Evolutionary conservation across 92 coral and sea anemone genomes (phyloP).

Genomic region (Diadumene lineata): DNA sequence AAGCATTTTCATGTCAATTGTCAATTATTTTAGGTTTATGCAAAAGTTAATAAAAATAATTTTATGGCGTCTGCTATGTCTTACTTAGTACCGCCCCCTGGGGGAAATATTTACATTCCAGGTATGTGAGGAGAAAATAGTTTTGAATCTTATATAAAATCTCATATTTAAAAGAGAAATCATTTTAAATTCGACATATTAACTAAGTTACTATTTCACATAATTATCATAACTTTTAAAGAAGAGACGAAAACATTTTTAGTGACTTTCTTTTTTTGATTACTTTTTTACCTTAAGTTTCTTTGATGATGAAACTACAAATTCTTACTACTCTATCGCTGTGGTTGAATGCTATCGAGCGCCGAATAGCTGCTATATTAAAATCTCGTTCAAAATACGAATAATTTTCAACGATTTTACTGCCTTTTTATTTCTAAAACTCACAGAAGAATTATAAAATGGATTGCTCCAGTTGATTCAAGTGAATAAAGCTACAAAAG

Average conservation of each 20-base stretch:
- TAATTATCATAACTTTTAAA: background rate
- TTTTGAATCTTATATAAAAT: background rate
- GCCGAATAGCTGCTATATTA: background rate
- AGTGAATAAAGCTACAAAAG: background rate
- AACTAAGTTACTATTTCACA: background rate
- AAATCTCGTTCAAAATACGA: background rate
- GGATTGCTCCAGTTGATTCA: background rate
- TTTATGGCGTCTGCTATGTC: background rate
- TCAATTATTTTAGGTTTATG: background rate
- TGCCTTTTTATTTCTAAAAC: background rate
- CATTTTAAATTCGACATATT: background rate
- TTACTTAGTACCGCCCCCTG: slow-evolving; percentile 4
- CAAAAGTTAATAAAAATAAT: background rate
- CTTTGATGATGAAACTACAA: background rate
- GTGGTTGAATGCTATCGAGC: slow-evolving; percentile 7
- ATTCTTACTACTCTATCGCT: background rate
- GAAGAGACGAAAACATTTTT: background rate
- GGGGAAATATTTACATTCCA: background rate
- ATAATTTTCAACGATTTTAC: background rate
- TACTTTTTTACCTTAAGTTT: background rate
- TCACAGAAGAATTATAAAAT: background rate
- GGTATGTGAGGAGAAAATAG: background rate
- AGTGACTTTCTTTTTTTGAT: background rate
- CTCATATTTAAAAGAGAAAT: background rate
- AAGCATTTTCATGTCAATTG: background rate